A percentile compares a stretch with the other conserved stretches of the same genome.
Conservation (phyloP, 1,140 invertebrate genomes). For the Drosophila murphyi region DNA sequence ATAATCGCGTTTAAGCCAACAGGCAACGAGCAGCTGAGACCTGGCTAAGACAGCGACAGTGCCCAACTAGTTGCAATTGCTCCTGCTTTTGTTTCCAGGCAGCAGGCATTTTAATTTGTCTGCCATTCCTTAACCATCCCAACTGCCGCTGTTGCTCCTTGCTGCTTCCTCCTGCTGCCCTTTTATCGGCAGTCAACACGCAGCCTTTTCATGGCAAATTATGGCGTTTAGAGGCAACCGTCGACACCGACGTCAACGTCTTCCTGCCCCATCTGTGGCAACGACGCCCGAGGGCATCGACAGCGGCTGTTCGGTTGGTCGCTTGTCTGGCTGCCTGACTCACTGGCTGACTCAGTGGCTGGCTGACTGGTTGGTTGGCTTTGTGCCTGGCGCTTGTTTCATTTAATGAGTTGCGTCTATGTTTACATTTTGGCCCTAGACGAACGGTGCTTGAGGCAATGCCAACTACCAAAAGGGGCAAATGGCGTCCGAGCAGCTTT, state of each 20-base stretch:
- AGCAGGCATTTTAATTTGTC: conserved; percentile 74
- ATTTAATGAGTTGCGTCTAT: conserved; percentile 80
- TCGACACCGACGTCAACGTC: conserved; percentile 21
- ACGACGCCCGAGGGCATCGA: conserved; percentile 57
- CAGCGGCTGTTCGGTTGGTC: conserved; percentile 29
- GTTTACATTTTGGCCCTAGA: conserved; percentile 74
- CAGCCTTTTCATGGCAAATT: conserved; percentile 82
- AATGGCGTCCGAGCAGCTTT: conserved; percentile 42
- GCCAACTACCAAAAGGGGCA: conserved; percentile 45
- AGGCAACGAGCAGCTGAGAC: conserved; percentile 70
- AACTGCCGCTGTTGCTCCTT: conserved; percentile 18
- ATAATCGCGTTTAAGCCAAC: conserved; percentile 82
- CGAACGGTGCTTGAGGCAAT: conserved; percentile 47
- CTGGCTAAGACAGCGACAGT: conserved; percentile 39
- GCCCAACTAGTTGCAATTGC: conserved; percentile 64
- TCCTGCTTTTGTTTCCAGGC: conserved; percentile 61
- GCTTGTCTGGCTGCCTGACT: conserved; percentile 48
- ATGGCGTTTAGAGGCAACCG: conserved; percentile 69
- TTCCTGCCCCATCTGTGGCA: conserved; percentile 40
- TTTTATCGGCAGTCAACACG: conserved; percentile 81
- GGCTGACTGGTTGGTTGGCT: conserved; percentile 39
- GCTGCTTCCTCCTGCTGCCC: conserved; percentile 42
- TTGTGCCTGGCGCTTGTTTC: conserved; percentile 44
- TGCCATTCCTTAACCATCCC: conserved; percentile 14
- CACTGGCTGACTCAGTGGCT: conserved; percentile 9